Evolutionary conservation across 2,113 vertebrate species (phyloP), one percentile per base, ranked within the genome.

Genomic region (Poeciliopsis prolifica): DNA sequence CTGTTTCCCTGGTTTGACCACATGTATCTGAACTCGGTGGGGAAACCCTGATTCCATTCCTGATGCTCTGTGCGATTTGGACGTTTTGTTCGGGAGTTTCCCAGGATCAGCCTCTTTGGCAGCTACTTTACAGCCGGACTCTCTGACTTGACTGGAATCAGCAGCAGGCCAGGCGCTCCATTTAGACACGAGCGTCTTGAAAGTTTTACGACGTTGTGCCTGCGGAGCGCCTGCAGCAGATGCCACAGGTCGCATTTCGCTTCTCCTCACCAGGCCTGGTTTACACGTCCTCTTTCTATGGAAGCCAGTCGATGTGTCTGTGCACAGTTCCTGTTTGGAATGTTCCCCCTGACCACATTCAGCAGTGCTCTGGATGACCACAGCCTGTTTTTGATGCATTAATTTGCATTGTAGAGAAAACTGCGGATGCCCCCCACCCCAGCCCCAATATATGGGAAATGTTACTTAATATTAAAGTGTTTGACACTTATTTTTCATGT

Each of bases 61-160:
- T 54, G 48, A 19, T 19, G 24, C 48, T 54, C 17, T 2, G 17
- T 19, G 2, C 6, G 48, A 22, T 54, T 22, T 54, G 48, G 40
- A 54, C 17, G 74, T 67, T 28, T 69, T 40, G 76, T 80, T 83
- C 58, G 66, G 78, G 75, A 76, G 65, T 82, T 68, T 54, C 64
- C 70, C 33, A 42, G 40, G 14, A 42, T 42, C 40, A 15, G 40
- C 40, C 40, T 14, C 40, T 42, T 42, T 42, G 14, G 13, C 14
- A 14, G 12, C 40, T 42, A 3, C 14, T 42, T 82, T 51, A 58
- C 69, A 17, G 70, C 58, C 19, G 11, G n/a, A 29, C 69, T 61
- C 19, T 28, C 68, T 68, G 70, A 62, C 17, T 12, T 58, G 68
- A n/a, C 33, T 30, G 54, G 17, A 54, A 61, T 84, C 51, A 75